phyloP scores from a whole-genome alignment of 2,888 invertebrate genomes.

The Ornithoptera alexandrae region DNA sequence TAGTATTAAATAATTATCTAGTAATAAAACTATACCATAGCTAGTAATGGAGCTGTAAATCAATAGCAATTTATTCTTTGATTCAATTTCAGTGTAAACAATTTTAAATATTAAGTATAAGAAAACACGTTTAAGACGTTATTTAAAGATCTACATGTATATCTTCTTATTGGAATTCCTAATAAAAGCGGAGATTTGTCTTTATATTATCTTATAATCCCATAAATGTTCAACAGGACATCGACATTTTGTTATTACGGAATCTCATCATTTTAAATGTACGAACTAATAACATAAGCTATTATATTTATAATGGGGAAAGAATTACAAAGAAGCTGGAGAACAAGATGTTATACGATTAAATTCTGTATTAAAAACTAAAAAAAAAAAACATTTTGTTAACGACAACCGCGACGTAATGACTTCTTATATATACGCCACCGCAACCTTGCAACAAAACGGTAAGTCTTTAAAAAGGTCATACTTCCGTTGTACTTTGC shows the following conservation, averaged over 20 bases:
- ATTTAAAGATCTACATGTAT: neutral
- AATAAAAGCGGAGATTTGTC: neutral
- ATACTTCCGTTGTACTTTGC: no score
- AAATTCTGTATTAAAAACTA: no score
- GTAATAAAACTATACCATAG: neutral
- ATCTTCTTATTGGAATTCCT: neutral
- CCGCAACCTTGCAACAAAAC: no score
- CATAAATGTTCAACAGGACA: neutral
- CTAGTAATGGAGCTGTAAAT: neutral
- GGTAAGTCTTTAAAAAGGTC: no score
- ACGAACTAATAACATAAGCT: neutral
- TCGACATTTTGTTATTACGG: neutral
- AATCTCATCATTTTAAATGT: neutral
- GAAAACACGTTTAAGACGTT: neutral
- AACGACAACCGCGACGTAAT: no score
- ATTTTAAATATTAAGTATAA: neutral
- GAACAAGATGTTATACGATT: no score
- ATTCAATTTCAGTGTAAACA: neutral
- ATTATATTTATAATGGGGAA: neutral
- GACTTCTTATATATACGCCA: no score
- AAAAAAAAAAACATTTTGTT: no score
- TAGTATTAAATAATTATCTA: neutral
- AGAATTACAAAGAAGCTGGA: no score
- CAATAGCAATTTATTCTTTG: neutral
- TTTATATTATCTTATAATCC: neutral